These are phyloP conservation scores for Oenanthe melanoleuca DNA, from an alignment of 2,113 vertebrate species.

Conservation along the genomic window DNA sequence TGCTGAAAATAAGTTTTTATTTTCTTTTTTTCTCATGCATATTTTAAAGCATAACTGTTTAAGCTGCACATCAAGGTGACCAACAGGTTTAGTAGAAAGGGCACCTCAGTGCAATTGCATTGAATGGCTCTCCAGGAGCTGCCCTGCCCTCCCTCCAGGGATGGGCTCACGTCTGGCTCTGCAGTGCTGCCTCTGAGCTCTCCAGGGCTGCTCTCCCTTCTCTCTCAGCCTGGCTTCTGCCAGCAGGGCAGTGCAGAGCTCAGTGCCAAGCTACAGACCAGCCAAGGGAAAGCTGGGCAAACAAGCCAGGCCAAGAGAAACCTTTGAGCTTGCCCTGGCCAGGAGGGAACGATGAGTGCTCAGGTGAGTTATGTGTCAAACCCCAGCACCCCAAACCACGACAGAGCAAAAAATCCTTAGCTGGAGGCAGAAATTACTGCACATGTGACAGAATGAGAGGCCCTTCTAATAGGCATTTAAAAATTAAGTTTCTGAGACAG, in stretches of 20 bases:
- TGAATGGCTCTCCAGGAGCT: background rate
- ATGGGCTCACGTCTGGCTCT: background rate
- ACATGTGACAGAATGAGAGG: background rate
- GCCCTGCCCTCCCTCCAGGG: background rate
- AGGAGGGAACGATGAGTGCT: background rate
- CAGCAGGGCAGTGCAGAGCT: background rate
- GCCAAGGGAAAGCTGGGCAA: background rate
- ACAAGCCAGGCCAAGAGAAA: background rate
- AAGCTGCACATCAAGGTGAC: background rate
- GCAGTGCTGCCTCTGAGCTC: background rate
- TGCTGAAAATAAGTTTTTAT: background rate
- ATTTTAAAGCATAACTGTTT: background rate
- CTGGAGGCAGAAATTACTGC: background rate
- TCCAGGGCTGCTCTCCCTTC: background rate
- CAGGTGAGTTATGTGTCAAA: background rate
- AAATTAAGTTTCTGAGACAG: slow-evolving; percentile 35
- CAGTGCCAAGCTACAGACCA: background rate
- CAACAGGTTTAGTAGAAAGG: background rate
- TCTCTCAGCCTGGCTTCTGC: background rate
- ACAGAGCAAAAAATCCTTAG: background rate
- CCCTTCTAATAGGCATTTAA: slow-evolving; percentile 6
- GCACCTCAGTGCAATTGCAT: background rate
- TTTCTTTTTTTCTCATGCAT: background rate
- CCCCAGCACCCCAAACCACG: background rate
- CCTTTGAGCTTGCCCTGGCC: background rate